Evolutionary conservation across 2,888 invertebrate genomes (phyloP), one percentile per base, ranked within the genome.

Genomic region (Cynaeus angustus): DNA sequence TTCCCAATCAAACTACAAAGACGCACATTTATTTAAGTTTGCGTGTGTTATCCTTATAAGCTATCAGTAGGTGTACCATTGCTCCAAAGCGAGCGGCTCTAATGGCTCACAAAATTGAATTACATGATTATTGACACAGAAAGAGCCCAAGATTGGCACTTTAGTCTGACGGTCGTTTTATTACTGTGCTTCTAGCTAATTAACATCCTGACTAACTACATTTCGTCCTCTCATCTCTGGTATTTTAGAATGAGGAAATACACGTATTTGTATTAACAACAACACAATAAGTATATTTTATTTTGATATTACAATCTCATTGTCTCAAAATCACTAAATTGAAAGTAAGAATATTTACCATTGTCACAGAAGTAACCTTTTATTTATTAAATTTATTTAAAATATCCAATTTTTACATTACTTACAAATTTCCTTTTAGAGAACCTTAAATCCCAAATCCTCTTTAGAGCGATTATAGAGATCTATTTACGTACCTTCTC

Each of bases 31-130:
- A n/a, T 4, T 1, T 21, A 4, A 21, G 4, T 21, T 21, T 50
- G 1, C 12, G 8, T 33, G 41, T 41, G 10, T 21, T 4, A 21
- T 21, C 21, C 21, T 21, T 4, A 21, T 13, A 12, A 41, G 12
- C 12, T 41, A 41, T 13, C 41, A 43, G 28, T 12, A 50, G 37
- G 14, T 66, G 48, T 71, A 59, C 55, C 55, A 59, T 70, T 58
- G 28, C 64, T 33, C 46, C 46, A 64, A 72, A 41, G 48, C 55
- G 64, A 65, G 72, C 53, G 71, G 64, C 70, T 68, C 76, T 81
- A 82, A 82, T 82, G 80, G 82, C 74, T 41, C 68, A 66, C 70
- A 78, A 66, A 82, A 82, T 82, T 78, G 76, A 80, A 79, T 82
- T 81, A 82, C 73, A 53, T 71, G 71, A 79, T 79, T 78, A 79